A percentile compares a stretch with the other conserved stretches of the same genome.
Conservation (phyloP, 30 jellyfish, hydroid and myxozoan genomes). For the Nemopilema nomurai region DNA sequence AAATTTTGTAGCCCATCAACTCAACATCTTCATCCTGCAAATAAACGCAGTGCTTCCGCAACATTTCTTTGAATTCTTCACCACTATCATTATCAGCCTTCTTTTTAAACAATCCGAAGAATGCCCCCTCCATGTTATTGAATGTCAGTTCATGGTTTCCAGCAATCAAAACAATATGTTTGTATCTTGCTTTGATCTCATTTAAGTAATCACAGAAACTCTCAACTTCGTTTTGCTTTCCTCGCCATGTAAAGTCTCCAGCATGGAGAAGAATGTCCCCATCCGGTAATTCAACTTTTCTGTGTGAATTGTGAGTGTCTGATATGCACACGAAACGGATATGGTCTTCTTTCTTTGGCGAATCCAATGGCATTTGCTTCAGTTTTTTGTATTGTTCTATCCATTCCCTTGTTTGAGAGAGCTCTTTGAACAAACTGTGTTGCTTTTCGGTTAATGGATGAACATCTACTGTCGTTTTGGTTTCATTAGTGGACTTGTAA, state of each 20-base stretch:
- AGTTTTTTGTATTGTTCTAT: constrained; percentile 22
- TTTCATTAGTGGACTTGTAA: background rate
- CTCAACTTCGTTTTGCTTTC: constrained; percentile 68
- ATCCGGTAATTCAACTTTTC: constrained; percentile 57
- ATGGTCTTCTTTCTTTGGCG: constrained; percentile 46
- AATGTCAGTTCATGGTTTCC: constrained; percentile 91
- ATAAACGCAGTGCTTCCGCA: constrained; percentile 70
- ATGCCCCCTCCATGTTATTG: constrained; percentile 62
- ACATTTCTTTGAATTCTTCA: constrained; percentile 50
- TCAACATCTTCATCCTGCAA: constrained; percentile 73
- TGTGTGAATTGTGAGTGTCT: constrained; percentile 86
- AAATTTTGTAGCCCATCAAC: constrained; percentile 71
- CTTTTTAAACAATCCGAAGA: constrained; percentile 43
- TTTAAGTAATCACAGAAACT: constrained; percentile 64
- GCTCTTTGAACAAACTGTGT: constrained; percentile 48
- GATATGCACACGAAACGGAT: constrained; percentile 95
- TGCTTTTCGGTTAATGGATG: constrained; percentile 57
- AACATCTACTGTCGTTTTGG: constrained; percentile 34
- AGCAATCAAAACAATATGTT: constrained; percentile 90
- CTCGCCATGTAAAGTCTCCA: constrained; percentile 85
- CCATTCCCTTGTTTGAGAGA: constrained; percentile 47
- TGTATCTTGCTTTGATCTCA: constrained; percentile 26
- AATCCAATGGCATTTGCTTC: background rate
- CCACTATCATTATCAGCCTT: constrained; percentile 38
- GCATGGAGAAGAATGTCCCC: constrained; percentile 91